phyloP scores from a whole-genome alignment of 1,140 invertebrate genomes.

The Bombus impatiens region DNA sequence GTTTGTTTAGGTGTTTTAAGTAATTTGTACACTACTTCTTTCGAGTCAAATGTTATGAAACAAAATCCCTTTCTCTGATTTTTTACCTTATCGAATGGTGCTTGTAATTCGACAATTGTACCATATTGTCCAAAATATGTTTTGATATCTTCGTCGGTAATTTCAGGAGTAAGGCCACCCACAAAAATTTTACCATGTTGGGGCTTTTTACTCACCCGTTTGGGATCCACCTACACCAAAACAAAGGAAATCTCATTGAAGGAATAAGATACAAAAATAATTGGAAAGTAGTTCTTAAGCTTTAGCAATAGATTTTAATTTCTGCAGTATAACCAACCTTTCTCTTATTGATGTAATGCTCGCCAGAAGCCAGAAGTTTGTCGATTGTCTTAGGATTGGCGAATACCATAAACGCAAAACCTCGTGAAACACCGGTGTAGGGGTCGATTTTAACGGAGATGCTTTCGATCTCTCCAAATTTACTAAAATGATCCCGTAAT shows the following conservation, averaged over 20 bases:
- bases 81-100: conserved; percentile 88
- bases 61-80: conserved; percentile 87
- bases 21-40: conserved; percentile 85
- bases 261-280: background rate
- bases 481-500: conserved; percentile 85
- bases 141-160: conserved; percentile 86
- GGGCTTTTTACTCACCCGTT: conserved; percentile 85
- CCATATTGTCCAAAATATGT: conserved; percentile 86
- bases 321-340: conserved; percentile 75
- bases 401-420: conserved; percentile 89
- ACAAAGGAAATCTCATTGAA: background rate
- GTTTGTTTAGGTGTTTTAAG: conserved; percentile 85
- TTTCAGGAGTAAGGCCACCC: conserved; percentile 86
- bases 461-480: conserved; percentile 86
- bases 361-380: conserved; percentile 83
- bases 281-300: background rate
- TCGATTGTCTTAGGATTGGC: conserved; percentile 85
- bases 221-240: conserved; percentile 83
- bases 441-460: conserved; percentile 87
- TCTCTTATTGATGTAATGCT: conserved; percentile 86
- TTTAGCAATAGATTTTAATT: background rate
- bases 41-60: conserved; percentile 87
- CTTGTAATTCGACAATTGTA: conserved; percentile 86
- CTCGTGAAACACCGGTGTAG: conserved; percentile 85
- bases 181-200: conserved; percentile 87